Conservation (phyloP, 2,888 invertebrate species). For the Drymonia ruficornis region DNA sequence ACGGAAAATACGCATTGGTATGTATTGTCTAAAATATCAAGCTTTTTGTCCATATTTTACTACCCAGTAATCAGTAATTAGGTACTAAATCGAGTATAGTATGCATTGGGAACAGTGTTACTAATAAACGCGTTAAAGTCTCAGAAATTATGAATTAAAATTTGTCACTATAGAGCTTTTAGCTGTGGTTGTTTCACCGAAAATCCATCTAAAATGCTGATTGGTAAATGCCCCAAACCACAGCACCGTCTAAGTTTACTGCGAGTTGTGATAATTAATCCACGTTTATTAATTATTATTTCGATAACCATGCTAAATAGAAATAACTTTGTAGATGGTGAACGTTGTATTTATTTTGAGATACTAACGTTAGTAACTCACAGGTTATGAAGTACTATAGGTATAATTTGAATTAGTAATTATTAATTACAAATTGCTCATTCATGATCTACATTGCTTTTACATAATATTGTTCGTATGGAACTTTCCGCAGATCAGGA, state of each 20-base stretch:
- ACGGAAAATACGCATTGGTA: no score
- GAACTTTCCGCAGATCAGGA: no score
- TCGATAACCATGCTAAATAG: slow-evolving; percentile 32
- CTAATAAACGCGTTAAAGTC: slow-evolving; percentile 1
- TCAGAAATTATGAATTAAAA: slow-evolving; percentile 27
- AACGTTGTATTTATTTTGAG: neutral
- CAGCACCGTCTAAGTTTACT: slow-evolving; percentile 31
- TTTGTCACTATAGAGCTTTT: slow-evolving; percentile 38
- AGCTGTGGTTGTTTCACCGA: slow-evolving; percentile 39
- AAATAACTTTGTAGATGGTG: slow-evolving; percentile 11
- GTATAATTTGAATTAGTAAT: no score
- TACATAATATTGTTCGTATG: no score
- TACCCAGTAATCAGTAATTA: no score
- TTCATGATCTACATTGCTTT: no score
- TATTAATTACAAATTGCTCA: no score
- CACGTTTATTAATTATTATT: slow-evolving; percentile 34
- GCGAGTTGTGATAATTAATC: slow-evolving; percentile 31
- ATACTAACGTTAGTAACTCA: no score
- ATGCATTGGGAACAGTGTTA: neutral
- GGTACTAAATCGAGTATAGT: no score
- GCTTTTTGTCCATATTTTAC: no score
- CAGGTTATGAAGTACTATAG: no score
- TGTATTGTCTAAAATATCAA: no score
- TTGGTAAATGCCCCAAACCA: slow-evolving; percentile 33
- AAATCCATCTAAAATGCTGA: slow-evolving; percentile 49